phyloP scores from a whole-genome alignment of 2,888 invertebrate species.

The Lepas anatifera region DNA sequence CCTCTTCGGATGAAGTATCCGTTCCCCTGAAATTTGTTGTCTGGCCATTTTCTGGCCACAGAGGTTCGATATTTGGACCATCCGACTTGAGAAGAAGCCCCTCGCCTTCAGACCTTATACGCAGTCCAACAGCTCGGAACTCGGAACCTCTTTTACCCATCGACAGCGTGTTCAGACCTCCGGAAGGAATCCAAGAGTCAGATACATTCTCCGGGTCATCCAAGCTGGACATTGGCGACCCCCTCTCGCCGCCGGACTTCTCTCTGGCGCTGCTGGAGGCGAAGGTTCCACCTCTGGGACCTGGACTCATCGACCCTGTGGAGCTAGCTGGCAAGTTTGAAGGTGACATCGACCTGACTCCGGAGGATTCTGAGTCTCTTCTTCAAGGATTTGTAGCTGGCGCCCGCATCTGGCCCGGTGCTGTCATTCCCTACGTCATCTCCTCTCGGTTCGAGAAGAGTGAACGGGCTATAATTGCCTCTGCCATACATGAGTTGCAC shows the following conservation, averaged over 20 bases:
- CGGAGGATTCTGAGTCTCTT: not conserved
- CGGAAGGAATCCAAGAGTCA: too few relatives aligned
- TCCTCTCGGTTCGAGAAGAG: not conserved
- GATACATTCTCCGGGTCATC: too few relatives aligned
- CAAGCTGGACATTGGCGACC: slow-evolving; percentile 8
- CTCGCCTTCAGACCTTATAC: too few relatives aligned
- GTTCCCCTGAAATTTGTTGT: too few relatives aligned
- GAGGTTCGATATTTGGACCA: too few relatives aligned
- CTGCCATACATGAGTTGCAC: not conserved
- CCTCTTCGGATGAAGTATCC: too few relatives aligned
- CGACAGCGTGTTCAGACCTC: too few relatives aligned
- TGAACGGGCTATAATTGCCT: not conserved
- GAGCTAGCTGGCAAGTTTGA: slow-evolving; percentile 2
- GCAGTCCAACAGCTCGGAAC: too few relatives aligned
- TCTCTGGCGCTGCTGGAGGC: not conserved
- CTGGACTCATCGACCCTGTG: not conserved
- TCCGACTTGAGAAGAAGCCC: too few relatives aligned
- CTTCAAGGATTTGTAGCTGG: not conserved
- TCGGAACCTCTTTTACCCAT: too few relatives aligned
- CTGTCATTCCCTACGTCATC: not conserved
- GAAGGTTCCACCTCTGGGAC: not conserved
- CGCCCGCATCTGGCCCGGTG: not conserved
- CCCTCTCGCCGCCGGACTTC: slow-evolving; percentile 16
- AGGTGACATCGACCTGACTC: not conserved
- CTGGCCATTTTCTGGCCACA: too few relatives aligned